Evolutionary conservation across 2,113 vertebrate genomes (phyloP).

Genomic region (Trematomus loennbergii): DNA sequence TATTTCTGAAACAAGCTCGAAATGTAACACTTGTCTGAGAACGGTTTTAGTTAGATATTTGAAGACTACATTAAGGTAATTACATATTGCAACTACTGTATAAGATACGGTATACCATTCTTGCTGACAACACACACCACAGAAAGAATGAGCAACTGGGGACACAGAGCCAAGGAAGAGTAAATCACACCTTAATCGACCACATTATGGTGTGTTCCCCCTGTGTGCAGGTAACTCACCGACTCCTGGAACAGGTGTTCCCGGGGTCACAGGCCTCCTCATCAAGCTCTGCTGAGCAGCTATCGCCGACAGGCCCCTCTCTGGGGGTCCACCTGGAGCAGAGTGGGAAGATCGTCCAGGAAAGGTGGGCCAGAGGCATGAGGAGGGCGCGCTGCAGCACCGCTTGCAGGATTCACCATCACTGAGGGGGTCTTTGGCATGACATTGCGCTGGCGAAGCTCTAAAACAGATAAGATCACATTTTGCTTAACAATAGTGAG

Average conservation of each 20-base stretch:
- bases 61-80: slow-evolving; percentile 50
- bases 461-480: slow-evolving; percentile 77
- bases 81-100: slow-evolving; percentile 50
- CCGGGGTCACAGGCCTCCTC: slow-evolving; percentile 90
- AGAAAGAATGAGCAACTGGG: slow-evolving; percentile 72
- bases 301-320: slow-evolving; percentile 84
- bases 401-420: slow-evolving; percentile 62
- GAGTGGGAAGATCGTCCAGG: slow-evolving; percentile 84
- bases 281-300: slow-evolving; percentile 88
- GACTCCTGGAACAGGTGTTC: slow-evolving; percentile 92
- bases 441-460: slow-evolving; percentile 92
- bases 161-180: slow-evolving; percentile 72
- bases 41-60: slow-evolving; percentile 37
- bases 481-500: slow-evolving; percentile 15
- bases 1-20: not conserved
- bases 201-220: slow-evolving; percentile 82
- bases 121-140: slow-evolving; percentile 65
- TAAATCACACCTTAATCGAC: slow-evolving; percentile 83
- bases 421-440: slow-evolving; percentile 85
- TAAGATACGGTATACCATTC: slow-evolving; percentile 42
- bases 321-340: slow-evolving; percentile 90
- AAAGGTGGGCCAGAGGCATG: slow-evolving; percentile 79
- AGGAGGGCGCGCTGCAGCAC: slow-evolving; percentile 79
- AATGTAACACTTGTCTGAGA: slow-evolving; percentile 27
- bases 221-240: slow-evolving; percentile 92